A percentile compares a stretch with the other conserved stretches of the same genome.
These are phyloP conservation scores for Nomada goodeniana DNA, from an alignment of 2,888 invertebrate species.

Conservation along the genomic window DNA sequence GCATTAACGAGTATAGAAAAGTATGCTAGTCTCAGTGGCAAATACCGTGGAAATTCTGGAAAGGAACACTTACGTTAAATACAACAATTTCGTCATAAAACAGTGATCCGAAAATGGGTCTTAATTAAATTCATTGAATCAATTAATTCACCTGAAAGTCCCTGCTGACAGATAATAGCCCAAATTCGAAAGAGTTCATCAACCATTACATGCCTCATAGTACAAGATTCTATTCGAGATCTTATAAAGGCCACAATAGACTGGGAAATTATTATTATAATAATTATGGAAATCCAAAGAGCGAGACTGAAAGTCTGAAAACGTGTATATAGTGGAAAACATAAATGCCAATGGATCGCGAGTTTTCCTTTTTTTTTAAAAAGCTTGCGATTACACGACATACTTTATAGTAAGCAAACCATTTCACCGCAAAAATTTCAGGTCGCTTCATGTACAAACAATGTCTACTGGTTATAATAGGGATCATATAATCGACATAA, in stretches of 20 bases:
- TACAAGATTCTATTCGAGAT: slow-evolving; percentile 1
- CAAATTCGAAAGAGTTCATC: slow-evolving; percentile 68
- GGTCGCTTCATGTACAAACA: slow-evolving; percentile 57
- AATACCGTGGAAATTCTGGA: slow-evolving; percentile 39
- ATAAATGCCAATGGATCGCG: not conserved
- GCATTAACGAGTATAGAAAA: slow-evolving; percentile 66
- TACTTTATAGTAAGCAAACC: slow-evolving; percentile 71
- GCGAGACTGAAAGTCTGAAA: slow-evolving; percentile 41
- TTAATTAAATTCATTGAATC: not conserved
- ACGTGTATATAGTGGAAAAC: not conserved
- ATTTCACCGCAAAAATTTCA: slow-evolving; percentile 44
- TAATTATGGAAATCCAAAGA: slow-evolving; percentile 62
- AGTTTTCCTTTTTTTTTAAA: not conserved
- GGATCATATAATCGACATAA: slow-evolving; percentile 68
- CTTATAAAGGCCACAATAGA: slow-evolving; percentile 60
- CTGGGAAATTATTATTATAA: slow-evolving; percentile 40
- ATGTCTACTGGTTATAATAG: slow-evolving; percentile 52
- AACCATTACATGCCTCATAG: slow-evolving; percentile 19
- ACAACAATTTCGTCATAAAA: not conserved
- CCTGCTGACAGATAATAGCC: slow-evolving; percentile 78
- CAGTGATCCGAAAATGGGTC: not conserved
- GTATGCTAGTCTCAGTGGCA: slow-evolving; percentile 48
- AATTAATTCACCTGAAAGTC: slow-evolving; percentile 67
- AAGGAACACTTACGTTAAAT: not conserved
- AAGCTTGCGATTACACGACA: not conserved